Percentiles rank a stretch among this genome's conserved stretches.
These are phyloP conservation scores for Pomacea canaliculata DNA, from an alignment of 2,888 invertebrate species.

Conservation along the genomic window DNA sequence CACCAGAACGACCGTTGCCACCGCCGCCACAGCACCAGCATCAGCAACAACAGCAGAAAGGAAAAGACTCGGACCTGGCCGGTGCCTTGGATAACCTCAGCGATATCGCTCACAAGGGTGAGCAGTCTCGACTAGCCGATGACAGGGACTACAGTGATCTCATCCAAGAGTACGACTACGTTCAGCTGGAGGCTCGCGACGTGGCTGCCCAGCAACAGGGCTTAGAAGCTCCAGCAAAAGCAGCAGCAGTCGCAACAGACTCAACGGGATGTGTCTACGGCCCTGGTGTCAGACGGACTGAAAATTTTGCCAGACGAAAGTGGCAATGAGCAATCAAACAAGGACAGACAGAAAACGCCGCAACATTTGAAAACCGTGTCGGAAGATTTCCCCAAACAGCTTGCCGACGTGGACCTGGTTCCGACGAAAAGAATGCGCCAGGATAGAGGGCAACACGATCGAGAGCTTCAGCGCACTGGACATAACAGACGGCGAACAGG, in stretches of 20 bases:
- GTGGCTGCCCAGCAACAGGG: constrained; percentile 15
- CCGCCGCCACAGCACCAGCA: constrained; percentile 34
- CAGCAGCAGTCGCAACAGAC: background rate
- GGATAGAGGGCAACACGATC: background rate
- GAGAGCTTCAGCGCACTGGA: background rate
- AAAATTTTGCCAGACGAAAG: background rate
- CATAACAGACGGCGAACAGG: constrained; percentile 1
- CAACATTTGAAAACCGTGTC: constrained; percentile 10
- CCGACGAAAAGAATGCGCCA: constrained; percentile 14
- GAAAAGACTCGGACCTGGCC: background rate
- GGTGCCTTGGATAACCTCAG: constrained; percentile 18
- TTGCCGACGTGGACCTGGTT: constrained; percentile 11
- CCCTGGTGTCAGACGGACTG: background rate
- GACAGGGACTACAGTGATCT: constrained; percentile 73
- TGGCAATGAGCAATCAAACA: background rate
- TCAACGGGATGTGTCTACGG: background rate
- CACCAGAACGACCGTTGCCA: constrained; percentile 48
- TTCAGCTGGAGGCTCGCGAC: constrained; percentile 79
- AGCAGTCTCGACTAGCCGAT: constrained; percentile 15
- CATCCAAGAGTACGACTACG: constrained; percentile 92
- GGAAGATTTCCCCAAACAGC: background rate
- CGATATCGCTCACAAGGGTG: background rate
- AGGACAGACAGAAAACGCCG: background rate
- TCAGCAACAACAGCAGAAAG: constrained; percentile 2
- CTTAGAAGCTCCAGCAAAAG: constrained; percentile 12